A percentile compares a stretch with the other conserved stretches of the same genome.
Conservation (phyloP, 2,888 invertebrate genomes). For the Thyatira batis region DNA sequence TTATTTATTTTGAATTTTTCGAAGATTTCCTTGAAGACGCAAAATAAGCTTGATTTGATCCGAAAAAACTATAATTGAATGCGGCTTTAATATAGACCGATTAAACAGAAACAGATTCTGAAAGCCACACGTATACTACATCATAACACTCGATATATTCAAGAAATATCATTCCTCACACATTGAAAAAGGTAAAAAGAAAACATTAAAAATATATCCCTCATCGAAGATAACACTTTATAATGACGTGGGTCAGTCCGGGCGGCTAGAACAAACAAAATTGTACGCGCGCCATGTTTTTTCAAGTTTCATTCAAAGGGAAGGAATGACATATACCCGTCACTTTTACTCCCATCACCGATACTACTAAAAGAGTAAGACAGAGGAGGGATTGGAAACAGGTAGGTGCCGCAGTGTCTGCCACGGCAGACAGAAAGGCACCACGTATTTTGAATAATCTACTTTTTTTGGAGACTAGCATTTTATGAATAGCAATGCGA, state of each 20-base stretch:
- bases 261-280: slow-evolving; percentile 81
- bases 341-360: slow-evolving; percentile 12
- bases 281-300: slow-evolving; percentile 57
- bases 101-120: slow-evolving; percentile 15
- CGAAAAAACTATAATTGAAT: no score
- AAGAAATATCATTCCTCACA: slow-evolving; percentile 78
- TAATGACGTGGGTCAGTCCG: slow-evolving; percentile 78
- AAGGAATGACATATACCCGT: background rate
- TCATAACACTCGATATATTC: slow-evolving; percentile 65
- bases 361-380: slow-evolving; percentile 36
- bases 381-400: slow-evolving; percentile 53
- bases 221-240: slow-evolving; percentile 78
- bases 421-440: slow-evolving; percentile 72
- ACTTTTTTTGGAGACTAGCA: slow-evolving; percentile 36
- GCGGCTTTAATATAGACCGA: no score
- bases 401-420: slow-evolving; percentile 79
- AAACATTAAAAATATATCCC: slow-evolving; percentile 75
- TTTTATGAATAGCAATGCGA: slow-evolving; percentile 37
- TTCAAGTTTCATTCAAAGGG: slow-evolving; percentile 53
- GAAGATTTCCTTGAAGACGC: no score
- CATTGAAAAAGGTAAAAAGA: slow-evolving; percentile 57
- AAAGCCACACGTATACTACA: slow-evolving; percentile 45
- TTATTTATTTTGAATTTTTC: no score
- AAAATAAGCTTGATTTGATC: no score
- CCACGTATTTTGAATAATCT: slow-evolving; percentile 53